A percentile compares a stretch with the other conserved stretches of the same genome.
phyloP scores from a whole-genome alignment of 2,888 invertebrate genomes.

The Phyllotreta cruciferae region DNA sequence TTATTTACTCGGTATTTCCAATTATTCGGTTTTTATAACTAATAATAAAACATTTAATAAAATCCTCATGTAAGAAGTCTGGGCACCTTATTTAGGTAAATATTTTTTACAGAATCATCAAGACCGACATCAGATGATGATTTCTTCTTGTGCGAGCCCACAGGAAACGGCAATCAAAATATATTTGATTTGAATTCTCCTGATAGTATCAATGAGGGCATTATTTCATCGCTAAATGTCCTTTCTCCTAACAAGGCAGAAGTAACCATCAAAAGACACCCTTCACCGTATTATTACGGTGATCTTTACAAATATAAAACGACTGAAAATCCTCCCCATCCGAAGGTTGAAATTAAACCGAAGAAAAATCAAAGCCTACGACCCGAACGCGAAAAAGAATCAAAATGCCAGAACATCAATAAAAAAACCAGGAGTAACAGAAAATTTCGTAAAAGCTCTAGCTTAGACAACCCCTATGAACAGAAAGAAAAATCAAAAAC shows the following conservation, averaged over 20 bases:
- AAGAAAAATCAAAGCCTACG: conserved; percentile 41
- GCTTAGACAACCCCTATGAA: conserved; percentile 50
- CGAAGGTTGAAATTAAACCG: conserved; percentile 26
- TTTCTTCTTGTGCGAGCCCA: conserved; percentile 44
- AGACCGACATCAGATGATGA: conserved; percentile 60
- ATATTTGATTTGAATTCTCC: conserved; percentile 72
- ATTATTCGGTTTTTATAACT: no score
- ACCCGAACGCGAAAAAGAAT: conserved; percentile 36
- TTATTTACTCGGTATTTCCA: no score
- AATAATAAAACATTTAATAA: background rate
- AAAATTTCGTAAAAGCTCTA: conserved; percentile 54
- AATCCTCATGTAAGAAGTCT: no score
- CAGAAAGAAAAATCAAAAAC: conserved; percentile 52
- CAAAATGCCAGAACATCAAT: conserved; percentile 37
- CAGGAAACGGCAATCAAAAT: conserved; percentile 38
- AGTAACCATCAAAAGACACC: conserved; percentile 66
- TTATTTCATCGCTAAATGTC: conserved; percentile 57
- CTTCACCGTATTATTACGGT: conserved; percentile 85
- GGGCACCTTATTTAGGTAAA: background rate
- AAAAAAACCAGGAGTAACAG: conserved; percentile 37
- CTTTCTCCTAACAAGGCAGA: conserved; percentile 65
- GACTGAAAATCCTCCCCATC: conserved; percentile 42
- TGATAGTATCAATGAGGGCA: conserved; percentile 69
- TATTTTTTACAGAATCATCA: conserved; percentile 56
- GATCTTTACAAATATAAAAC: conserved; percentile 69